Conservation (phyloP, 2,888 invertebrate genomes). For the Amphipoea lucens region DNA sequence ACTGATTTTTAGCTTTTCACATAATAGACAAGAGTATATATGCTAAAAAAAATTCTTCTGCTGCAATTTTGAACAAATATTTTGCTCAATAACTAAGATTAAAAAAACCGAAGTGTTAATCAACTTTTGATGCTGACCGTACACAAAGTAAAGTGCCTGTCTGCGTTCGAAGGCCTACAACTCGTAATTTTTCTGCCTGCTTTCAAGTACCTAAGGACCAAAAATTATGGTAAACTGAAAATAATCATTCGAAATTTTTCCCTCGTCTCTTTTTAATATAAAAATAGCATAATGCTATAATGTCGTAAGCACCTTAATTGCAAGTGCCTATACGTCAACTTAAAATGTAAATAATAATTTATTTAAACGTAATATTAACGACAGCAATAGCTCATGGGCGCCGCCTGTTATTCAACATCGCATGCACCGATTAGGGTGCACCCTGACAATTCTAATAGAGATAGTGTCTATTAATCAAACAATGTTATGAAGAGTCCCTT, state of each 20-base stretch:
- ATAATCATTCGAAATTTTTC: too few species aligned
- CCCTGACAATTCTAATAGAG: conserved; percentile 8
- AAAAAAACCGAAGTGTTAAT: too few species aligned
- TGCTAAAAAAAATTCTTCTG: too few species aligned
- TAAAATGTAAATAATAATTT: conserved; percentile 23
- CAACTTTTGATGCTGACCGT: too few species aligned
- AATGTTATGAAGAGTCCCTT: not conserved
- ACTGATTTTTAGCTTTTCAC: too few species aligned
- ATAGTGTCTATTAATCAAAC: conserved; percentile 13
- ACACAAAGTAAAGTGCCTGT: not conserved
- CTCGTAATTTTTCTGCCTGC: not conserved
- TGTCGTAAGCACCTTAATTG: not conserved
- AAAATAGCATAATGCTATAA: not conserved
- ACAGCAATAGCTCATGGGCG: conserved; percentile 15
- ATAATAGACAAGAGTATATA: too few species aligned
- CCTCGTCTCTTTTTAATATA: not conserved
- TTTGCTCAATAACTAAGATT: too few species aligned
- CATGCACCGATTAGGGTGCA: conserved; percentile 29
- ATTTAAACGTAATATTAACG: conserved; percentile 17
- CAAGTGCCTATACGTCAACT: conserved; percentile 8
- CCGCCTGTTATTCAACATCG: not conserved
- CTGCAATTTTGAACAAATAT: too few species aligned
- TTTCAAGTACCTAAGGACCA: not conserved
- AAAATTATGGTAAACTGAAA: not conserved
- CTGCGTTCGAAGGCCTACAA: not conserved